Percentiles rank a stretch among this genome's conserved stretches.
These are phyloP conservation scores for Oscheius sp. DNA, from an alignment of 2,888 invertebrate genomes.

Conservation along the genomic window DNA sequence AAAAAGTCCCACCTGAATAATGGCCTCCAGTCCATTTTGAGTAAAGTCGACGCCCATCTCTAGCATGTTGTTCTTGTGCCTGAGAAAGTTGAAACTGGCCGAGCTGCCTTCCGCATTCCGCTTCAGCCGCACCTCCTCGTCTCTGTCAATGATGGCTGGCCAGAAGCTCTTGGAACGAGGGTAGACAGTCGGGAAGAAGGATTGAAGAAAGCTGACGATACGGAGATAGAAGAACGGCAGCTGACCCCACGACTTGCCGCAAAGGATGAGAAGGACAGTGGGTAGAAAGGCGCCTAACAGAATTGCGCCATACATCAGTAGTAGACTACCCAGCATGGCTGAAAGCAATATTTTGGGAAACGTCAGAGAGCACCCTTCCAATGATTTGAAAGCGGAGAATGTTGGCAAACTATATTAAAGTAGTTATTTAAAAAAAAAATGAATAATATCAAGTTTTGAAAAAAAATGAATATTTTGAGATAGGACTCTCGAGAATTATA, in stretches of 20 bases:
- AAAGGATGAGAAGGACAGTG: slow-evolving; percentile 31
- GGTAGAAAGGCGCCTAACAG: slow-evolving; percentile 31
- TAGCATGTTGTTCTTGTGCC: not conserved
- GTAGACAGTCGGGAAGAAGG: slow-evolving; percentile 43
- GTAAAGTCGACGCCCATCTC: slow-evolving; percentile 29
- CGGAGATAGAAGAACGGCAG: slow-evolving; percentile 58
- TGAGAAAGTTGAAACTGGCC: slow-evolving; percentile 26
- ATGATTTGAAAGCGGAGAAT: no score
- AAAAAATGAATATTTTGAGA: no score
- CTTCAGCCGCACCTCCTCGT: slow-evolving; percentile 19
- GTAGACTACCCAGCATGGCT: slow-evolving; percentile 26
- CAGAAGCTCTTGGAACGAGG: slow-evolving; percentile 23
- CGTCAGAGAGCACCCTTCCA: no score
- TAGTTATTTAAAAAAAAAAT: no score
- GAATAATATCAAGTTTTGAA: no score
- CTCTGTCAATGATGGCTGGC: slow-evolving; percentile 35
- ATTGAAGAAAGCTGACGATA: slow-evolving; percentile 50
- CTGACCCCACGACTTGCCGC: slow-evolving; percentile 47
- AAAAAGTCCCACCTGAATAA: slow-evolving; percentile 25
- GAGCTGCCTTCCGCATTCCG: slow-evolving; percentile 14
- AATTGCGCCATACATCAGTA: slow-evolving; percentile 31
- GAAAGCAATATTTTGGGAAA: not conserved
- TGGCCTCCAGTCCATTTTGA: slow-evolving; percentile 28
- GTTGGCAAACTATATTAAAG: no score
- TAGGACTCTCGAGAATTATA: no score